phyloP scores from a whole-genome alignment of 2,797 vertebrate genomes.

The Trichosurus vulpecula region DNA sequence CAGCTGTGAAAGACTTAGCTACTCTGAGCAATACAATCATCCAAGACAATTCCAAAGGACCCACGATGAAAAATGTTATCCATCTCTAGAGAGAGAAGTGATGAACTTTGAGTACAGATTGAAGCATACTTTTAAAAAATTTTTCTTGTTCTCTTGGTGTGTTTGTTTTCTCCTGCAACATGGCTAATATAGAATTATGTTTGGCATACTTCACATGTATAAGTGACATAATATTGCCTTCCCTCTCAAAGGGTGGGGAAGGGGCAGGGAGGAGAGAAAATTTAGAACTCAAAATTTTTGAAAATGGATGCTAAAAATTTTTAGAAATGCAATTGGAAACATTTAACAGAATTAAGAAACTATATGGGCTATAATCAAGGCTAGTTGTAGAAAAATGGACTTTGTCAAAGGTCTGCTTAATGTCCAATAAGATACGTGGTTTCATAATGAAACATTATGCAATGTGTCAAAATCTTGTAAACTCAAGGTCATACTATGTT shows the following conservation, averaged over 20 bases:
- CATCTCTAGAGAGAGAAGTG: background rate
- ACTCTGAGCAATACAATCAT: background rate
- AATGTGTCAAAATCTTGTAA: background rate
- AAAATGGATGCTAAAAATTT: background rate
- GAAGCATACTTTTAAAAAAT: background rate
- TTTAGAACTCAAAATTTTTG: background rate
- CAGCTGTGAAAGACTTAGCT: background rate
- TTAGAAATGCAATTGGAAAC: background rate
- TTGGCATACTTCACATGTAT: background rate
- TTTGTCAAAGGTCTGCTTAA: background rate
- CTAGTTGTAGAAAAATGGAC: background rate
- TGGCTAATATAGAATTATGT: background rate
- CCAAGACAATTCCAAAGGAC: background rate
- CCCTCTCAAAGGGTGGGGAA: background rate
- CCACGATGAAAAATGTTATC: background rate
- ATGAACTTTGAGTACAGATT: background rate
- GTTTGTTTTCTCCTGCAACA: background rate
- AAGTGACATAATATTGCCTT: background rate
- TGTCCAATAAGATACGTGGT: background rate
- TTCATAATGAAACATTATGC: background rate
- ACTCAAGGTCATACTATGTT: background rate
- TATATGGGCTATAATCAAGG: background rate
- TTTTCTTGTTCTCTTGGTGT: background rate
- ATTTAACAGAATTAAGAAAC: background rate
- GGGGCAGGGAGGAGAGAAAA: background rate